Conservation (phyloP, 2,797 vertebrate genomes). For the Diceros bicornis region DNA sequence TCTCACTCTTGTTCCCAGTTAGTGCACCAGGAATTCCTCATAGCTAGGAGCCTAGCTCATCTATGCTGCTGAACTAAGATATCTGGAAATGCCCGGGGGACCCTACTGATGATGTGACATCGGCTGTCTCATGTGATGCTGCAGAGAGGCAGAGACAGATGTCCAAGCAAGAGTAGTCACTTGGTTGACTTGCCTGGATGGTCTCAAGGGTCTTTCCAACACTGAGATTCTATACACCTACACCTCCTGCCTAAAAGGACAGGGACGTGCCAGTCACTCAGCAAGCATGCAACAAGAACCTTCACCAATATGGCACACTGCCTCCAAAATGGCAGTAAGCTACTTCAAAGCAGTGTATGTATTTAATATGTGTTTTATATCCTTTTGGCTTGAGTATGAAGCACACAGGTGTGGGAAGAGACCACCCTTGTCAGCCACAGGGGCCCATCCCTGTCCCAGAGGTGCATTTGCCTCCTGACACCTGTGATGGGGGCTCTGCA, state of each 20-base stretch:
- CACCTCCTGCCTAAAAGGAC: not conserved
- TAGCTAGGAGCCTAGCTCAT: not conserved
- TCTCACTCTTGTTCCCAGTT: not conserved
- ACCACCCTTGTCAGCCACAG: not conserved
- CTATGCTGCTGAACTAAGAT: not conserved
- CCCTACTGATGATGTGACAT: not conserved
- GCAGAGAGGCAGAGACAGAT: not conserved
- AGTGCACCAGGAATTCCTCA: not conserved
- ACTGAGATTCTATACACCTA: not conserved
- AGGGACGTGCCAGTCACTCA: not conserved
- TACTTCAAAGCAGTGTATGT: not conserved
- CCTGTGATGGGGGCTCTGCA: not conserved
- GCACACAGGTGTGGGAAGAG: conserved; percentile 68
- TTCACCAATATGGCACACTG: not conserved
- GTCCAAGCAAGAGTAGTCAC: not conserved
- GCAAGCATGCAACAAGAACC: not conserved
- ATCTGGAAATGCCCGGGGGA: not conserved
- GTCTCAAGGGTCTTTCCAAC: not conserved
- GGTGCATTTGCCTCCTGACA: not conserved
- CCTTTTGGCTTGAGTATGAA: not conserved
- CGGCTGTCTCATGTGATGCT: not conserved
- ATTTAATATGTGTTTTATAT: conserved; percentile 18
- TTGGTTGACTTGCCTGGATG: not conserved
- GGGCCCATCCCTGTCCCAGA: not conserved
- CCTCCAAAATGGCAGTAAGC: conserved; percentile 40